These are phyloP conservation scores for Agonopterix arenella DNA, from an alignment of 2,888 invertebrate species.

Conservation along the genomic window DNA sequence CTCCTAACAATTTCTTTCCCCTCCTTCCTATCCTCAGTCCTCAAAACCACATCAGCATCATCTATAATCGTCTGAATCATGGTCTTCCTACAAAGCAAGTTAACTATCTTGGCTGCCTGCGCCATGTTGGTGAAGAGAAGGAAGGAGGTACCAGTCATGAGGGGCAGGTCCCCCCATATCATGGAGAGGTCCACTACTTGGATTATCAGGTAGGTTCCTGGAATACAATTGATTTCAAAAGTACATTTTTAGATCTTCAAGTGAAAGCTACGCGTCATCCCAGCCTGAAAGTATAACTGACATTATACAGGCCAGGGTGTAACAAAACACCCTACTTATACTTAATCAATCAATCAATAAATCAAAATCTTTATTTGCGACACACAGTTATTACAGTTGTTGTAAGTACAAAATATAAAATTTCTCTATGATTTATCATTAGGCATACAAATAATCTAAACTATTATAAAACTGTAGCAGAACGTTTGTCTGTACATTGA, in stretches of 20 bases:
- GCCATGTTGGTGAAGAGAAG: conserved; percentile 64
- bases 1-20: conserved; percentile 41
- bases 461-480: no score
- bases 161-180: conserved; percentile 62
- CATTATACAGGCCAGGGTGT: no score
- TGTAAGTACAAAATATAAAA: no score
- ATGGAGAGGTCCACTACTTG: conserved; percentile 63
- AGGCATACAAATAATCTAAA: no score
- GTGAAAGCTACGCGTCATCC: not conserved
- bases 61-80: conserved; percentile 37
- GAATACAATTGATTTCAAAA: not conserved
- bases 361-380: no score
- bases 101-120: conserved; percentile 55
- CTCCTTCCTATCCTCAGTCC: conserved; percentile 22
- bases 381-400: no score
- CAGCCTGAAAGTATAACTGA: no score
- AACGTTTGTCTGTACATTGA: no score
- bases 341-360: no score
- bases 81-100: conserved; percentile 33
- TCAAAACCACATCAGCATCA: conserved; percentile 33
- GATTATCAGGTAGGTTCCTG: conserved; percentile 58
- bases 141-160: conserved; percentile 64
- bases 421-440: no score
- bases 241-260: not conserved
- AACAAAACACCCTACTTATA: no score